phyloP scores from a whole-genome alignment of 2,113 vertebrate genomes.

The Brevimyrus niger region DNA sequence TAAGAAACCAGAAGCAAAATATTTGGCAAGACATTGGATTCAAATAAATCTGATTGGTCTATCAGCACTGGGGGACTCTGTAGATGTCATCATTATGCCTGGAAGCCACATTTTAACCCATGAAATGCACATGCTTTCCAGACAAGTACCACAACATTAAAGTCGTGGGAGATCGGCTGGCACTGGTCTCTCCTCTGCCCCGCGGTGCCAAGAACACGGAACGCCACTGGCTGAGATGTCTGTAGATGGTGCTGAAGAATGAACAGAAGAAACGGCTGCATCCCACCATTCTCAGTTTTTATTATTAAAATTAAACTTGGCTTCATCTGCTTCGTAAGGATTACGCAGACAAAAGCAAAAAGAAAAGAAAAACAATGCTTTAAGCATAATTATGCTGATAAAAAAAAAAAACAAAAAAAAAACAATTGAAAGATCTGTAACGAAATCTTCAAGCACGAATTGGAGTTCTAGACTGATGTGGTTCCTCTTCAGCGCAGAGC shows the following conservation, averaged over 20 bases:
- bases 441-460: neutral
- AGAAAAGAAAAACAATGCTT: conserved; percentile 29
- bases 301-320: conserved; percentile 62
- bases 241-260: conserved; percentile 37
- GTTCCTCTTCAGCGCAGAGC: conserved; percentile 6
- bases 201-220: conserved; percentile 59
- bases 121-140: conserved; percentile 38
- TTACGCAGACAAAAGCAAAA: conserved; percentile 62
- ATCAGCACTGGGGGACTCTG: neutral
- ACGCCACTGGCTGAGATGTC: conserved; percentile 74
- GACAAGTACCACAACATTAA: conserved; percentile 74
- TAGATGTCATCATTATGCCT: neutral
- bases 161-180: conserved; percentile 63
- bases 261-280: conserved; percentile 16
- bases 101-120: neutral
- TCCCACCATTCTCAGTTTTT: conserved; percentile 58
- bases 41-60: neutral
- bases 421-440: neutral
- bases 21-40: neutral
- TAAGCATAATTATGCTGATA: neutral
- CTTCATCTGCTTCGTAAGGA: conserved; percentile 38
- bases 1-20: conserved; percentile 48
- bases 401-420: neutral
- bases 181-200: conserved; percentile 47
- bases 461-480: neutral